Base-by-base conservation (phyloP, 2,113 vertebrate genomes). In the Anguilla japonica region DNA sequence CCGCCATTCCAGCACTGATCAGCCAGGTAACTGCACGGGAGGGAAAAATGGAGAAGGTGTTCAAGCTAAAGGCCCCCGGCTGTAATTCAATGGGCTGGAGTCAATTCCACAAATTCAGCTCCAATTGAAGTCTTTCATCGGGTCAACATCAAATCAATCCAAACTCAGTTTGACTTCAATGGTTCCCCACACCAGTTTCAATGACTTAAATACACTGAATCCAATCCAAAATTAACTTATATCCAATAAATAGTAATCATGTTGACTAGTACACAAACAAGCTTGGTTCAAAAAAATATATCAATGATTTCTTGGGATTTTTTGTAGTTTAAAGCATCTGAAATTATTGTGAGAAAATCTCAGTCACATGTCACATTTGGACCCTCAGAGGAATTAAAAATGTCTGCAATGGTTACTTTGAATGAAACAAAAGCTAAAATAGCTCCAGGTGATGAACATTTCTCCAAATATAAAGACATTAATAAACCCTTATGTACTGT, bases 1-100 rank as follows among this genome's bases (percentile, higher is more conserved):
- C 98, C 98, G 89, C 97, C 97, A 96, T 97, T 97, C 98, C 98
- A 99, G 96, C 98, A 99, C 97, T 98, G 98, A 89, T 99, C 97
- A 29, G 97, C 97, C 94, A 99, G 94, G 94, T 99, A 99, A 94
- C 98, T 99, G 94, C 43, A 91, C 89, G 88, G 43, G 60, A 22
- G 60, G 60, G 92, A 88, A 82, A 83, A 90, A 1, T 16, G 87
- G 13, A 60, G 53, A 57, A 18, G 41, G 34, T 75, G 71, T 26
- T 75, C n/a, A 34, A 75, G 29, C n/a, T 34, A 1, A 75, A 13
- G 26, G 20, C 39, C 18, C 13, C 57, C 50, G n/a, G 14, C 29
- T 43, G 14, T 53, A 41, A 75, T 75, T 29, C 71, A 75, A 13
- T 75, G 71, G 11, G 71, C 71, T 75, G 71, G 9, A 13, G 26